Evolutionary conservation across 2,888 invertebrate genomes (phyloP), one percentile per base, ranked within the genome.

Genomic region (Eristalinus sepulchralis): DNA sequence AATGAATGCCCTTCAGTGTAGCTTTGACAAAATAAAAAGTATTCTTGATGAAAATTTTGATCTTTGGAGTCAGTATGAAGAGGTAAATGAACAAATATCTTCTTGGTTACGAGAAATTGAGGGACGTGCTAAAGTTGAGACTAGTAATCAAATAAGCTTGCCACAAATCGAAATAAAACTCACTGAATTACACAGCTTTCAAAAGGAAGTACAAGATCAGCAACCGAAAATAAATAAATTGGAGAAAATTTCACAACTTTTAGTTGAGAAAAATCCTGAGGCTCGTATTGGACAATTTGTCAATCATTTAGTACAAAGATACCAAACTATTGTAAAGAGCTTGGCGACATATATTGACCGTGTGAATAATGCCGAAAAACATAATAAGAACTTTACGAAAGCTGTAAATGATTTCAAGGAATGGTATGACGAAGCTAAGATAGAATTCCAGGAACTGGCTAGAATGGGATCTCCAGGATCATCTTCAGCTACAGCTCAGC

Each of bases 61-160:
- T 33, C 93, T 96, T 10, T 97, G 97, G 96, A 95, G 96, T 89
- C 95, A 96, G 88, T 98, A 97, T 91, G 97, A 98, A 90, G 93
- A 93, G 9, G 93, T 95, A 22, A 95, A 96, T 71, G 97, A 97
- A 89, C 94, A 94, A 83, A 94, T 97, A 1, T 94, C 95, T 0
- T 94, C 94, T 9, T 97, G 96, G 96, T 91, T 98, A 22, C 96
- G 96, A 90, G 96, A 96, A 70, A 95, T 95, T 85, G 97, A 98
- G 93, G 95, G 95, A 79, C 95, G 94, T 90, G 95, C 96, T 0
- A 94, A 97, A 90, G 92, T 94, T 36, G 97, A 97, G 92, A 95
- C 96, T 9, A 95, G 95, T 4, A 95, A 94, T 86, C 95, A 96
- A 89, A 93, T 96, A 0, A 95, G 95, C 89, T 91, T 97, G 17